Evolutionary conservation across 2,888 invertebrate genomes (phyloP), one percentile per base, ranked within the genome.

Genomic region (Lochmaea crataegi): DNA sequence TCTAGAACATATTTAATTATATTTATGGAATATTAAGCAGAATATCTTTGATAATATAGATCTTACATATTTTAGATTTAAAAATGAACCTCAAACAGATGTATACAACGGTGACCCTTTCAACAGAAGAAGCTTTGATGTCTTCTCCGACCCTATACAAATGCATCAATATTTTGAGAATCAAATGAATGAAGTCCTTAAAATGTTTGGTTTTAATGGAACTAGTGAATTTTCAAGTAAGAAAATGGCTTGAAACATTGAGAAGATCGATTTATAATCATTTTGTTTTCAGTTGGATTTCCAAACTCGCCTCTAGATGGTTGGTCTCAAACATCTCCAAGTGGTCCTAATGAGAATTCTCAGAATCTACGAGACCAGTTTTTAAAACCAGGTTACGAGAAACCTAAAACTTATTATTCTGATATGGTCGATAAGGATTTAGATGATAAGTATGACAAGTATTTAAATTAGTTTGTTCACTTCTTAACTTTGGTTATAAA

Each of bases 131-230:
- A 80, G 87, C 11, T 90, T 91, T 79, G 87, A 88, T 77, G 85
- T 91, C n/a, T 90, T 90, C 75, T 88, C 89, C 26, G 89, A 90
- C 84, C 91, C 91, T 0, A 78, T 90, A 76, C 89, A 91, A 84
- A 88, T 91, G 84, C 90, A 90, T 74, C 87, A 88, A 74, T 90
- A 89, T 78, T 91, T 91, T 79, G 91, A 91, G 81, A 87, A 89
- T 10, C 90, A 92, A 83, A 88, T 92, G 86, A 88, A 90, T 75
- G 87, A 88, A 67, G 86, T 91, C 74, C 81, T 91, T 77, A 89
- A 88, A 75, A 85, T 84, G 63, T 87, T 91, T 77, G 87, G 87
- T n/a, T 77, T 82, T 64, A 67, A 71, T 26, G 72, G 65, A 26
- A 69, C 71, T 75, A 76, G 65, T 56, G 65, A 73, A 64, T 70